Evolutionary conservation across 2,888 invertebrate species (phyloP), one percentile per base, ranked within the genome.

Genomic region (Amphipoea lucens): DNA sequence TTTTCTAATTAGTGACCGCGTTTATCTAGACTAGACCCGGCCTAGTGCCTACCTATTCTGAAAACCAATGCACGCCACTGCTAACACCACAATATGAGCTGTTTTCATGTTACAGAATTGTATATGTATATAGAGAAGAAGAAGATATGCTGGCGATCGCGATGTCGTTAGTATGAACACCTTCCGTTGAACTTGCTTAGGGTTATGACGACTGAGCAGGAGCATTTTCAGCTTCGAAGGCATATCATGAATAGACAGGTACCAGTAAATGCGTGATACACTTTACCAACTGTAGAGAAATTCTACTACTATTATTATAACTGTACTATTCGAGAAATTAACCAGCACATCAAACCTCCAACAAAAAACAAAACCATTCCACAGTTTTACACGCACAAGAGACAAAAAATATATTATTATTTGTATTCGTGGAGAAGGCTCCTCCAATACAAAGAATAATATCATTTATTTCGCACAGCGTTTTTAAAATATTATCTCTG

Each of bases 401-500:
- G 36, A n/a, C 23, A 57, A 4, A 9, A 23, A 57, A 9, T 57
- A 23, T 9, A 57, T 9, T 57, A 23, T 57, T 57, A 3, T 57
- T 23, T 23, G 57, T 3, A 57, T 57, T 57, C 9, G 23, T 23
- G 54, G 54, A 57, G 54, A 57, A 57, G 23, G 54, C 40, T 74
- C 12, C 29, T 75, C 17, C 14, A 20, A 54, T 14, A 60, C 72
- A 84, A 67, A 51, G 42, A 63, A 60, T 63, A 85, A 75, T 29
- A 72, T 54, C 70, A 81, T 85, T 85, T 74, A 69, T 81, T 45
- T 84, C 17, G 9, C 45, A 54, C 73, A 45, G 66, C 74, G 66
- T 85, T 87, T 87, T 87, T 48, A 4, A 87, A 85, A 87, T 68
- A 87, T 81, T 84, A 84, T 87, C 74, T 81, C 67, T 76, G 77